phyloP scores from a whole-genome alignment of 2,797 vertebrate genomes.

The Holocentrus rufus region DNA sequence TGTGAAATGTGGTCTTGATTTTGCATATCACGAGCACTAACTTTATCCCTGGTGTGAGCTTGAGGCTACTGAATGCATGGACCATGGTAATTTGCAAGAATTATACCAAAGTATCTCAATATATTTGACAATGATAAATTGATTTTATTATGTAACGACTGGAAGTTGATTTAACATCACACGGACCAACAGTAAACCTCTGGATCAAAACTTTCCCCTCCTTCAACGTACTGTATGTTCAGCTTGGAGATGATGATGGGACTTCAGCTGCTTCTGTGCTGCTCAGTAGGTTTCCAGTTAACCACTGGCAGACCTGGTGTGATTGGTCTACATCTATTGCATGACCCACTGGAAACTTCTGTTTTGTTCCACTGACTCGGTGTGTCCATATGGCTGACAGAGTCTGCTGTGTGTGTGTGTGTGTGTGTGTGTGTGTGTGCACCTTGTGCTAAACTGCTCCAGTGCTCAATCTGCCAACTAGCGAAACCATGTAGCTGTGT shows the following conservation, averaged over 20 bases:
- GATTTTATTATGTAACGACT: not conserved
- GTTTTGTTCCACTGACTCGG: constrained; percentile 22
- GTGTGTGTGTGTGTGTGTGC: not conserved
- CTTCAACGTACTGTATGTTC: constrained; percentile 15
- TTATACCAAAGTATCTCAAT: too few relatives aligned
- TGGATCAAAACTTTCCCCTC: not conserved
- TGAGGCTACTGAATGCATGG: not conserved
- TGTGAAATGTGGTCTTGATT: too few relatives aligned
- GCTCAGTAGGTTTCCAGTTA: constrained; percentile 31
- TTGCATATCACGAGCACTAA: too few relatives aligned
- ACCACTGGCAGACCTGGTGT: constrained; percentile 17
- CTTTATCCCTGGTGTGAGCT: not conserved
- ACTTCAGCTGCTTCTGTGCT: constrained; percentile 5
- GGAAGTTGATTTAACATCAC: constrained; percentile 9
- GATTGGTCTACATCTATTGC: too few relatives aligned
- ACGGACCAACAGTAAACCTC: constrained; percentile 8
- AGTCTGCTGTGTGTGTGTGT: too few relatives aligned
- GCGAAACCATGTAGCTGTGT: constrained; percentile 23
- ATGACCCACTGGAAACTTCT: constrained; percentile 33
- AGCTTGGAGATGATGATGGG: not conserved
- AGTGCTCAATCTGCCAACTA: constrained; percentile 11
- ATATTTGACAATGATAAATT: not conserved
- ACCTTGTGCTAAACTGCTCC: constrained; percentile 12
- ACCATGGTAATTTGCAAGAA: too few relatives aligned
- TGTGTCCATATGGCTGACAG: constrained; percentile 19